Base-by-base conservation (phyloP, 2,113 vertebrate genomes). In the Tonatia bakeri region DNA sequence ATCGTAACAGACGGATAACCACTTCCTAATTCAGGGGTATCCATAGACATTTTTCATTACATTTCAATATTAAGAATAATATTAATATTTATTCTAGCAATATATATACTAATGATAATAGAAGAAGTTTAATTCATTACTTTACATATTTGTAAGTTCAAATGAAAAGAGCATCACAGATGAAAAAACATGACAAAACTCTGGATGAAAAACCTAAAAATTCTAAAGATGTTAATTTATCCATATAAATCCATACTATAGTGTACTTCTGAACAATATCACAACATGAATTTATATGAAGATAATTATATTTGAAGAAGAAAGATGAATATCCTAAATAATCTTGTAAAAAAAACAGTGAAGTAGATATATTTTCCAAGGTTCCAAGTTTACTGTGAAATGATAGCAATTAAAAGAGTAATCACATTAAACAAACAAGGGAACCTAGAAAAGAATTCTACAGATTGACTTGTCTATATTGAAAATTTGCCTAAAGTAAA, bases 21-120 rank as follows among this genome's bases (percentile, higher is more conserved):
- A 96, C 88, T 97, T 94, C 95, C 59, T 90, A 86, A 95, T 97
- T 97, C 73, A 95, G 97, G 75, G 84, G 82, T 0, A 79, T 28
- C n/a, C 36, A 38, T 50, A 92, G 7, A 26, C 0, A 15, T 87
- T 86, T 80, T 96, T 89, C 59, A 24, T 87, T 92, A 94, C 56
- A 14, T 94, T 94, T 96, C 94, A 96, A 96, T 95, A 90, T 69
- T 96, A 86, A 95, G 9, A 59, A 59, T 59, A 59, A 59, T 59
- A 26, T 26, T 59, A 59, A 59, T 26, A 26, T 59, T 59, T 59
- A 59, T 10, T 59, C 24, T 59, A 26, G 9, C 22, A 59, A 11
- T 59, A 47, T 31, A 38, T 80, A 47, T 50, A 4, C 19, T 52
- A 1, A 80, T 84, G 87, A 87, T 81, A 65, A 47, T 47, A 28